Base-by-base conservation (phyloP, 2,888 invertebrate species). In the Aplocera efformata region DNA sequence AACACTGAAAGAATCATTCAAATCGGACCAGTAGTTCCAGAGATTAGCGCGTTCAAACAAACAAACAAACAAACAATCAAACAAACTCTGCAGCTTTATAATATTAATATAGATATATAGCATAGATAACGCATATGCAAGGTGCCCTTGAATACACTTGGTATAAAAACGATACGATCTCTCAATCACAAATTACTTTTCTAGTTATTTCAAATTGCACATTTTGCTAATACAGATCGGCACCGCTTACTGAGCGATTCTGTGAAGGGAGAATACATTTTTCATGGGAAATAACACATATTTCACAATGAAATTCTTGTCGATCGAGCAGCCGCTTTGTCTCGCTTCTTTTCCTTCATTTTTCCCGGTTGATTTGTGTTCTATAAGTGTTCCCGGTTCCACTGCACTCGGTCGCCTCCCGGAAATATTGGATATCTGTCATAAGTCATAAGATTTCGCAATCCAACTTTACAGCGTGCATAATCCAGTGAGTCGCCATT, bases 351-450 rank as follows among this genome's bases (percentile, higher is more conserved):
- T 72, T 62, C 57, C 60, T 67, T 65, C 65, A 66, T 72, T 74
- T 78, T 75, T 70, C 65, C 50, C 53, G 63, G 60, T 71, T 75
- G 81, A 82, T 79, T 81, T 81, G 80, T 80, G 76, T 78, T 66
- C 72, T 72, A 74, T 70, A 68, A 76, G 74, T 73, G 72, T 76
- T 75, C 44, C 32, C 29, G 20, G 36, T 40, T 32, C 71, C 63
- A 58, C 57, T 74, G 76, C 78, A 74, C 72, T 67, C 65, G 65
- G 55, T 60, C 61, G 73, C 73, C 67, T 60, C 59, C 53, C 24
- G 62, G 68, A 67, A 72, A 74, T 79, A 82, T 82, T 80, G 81
- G 77, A 79, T 80, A 79, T 79, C 72, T 77, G 79, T 79, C 79
- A 75, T 70, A 72, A 78, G 72, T 79, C 72, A 71, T 71, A 72